These are phyloP conservation scores for Bovichtus variegatus DNA, from an alignment of 2,797 vertebrate species.

Conservation along the genomic window DNA sequence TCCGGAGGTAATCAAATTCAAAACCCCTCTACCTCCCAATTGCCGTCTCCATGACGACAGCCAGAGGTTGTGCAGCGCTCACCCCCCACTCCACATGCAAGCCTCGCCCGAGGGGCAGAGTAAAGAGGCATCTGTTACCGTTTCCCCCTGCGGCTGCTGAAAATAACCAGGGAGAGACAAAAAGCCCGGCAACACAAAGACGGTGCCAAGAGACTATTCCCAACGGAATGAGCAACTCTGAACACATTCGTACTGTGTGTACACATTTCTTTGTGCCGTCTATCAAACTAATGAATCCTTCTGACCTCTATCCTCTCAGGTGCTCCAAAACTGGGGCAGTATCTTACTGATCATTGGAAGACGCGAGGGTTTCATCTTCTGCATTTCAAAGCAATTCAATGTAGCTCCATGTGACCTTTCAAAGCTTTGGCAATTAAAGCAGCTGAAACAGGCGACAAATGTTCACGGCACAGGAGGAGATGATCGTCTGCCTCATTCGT, in stretches of 20 bases:
- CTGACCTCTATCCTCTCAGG: conserved; percentile 1
- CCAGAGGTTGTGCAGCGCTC: conserved; percentile 80
- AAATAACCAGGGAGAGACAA: conserved; percentile 73
- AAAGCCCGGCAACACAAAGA: conserved; percentile 57
- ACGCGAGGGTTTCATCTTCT: background rate
- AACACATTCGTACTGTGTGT: background rate
- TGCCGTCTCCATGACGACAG: conserved; percentile 78
- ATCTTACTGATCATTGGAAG: background rate
- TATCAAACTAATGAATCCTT: conserved; percentile 12
- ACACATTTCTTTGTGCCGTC: conserved; percentile 20
- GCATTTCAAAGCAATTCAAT: background rate
- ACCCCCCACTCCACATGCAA: conserved; percentile 55
- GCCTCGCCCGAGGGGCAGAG: conserved; percentile 49
- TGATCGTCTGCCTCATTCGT: background rate
- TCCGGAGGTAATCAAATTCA: conserved; percentile 54
- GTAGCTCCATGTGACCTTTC: background rate
- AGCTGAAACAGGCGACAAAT: background rate
- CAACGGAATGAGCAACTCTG: conserved; percentile 12
- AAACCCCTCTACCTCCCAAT: conserved; percentile 28
- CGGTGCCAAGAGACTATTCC: conserved; percentile 29
- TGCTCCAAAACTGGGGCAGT: background rate
- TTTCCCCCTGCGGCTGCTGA: conserved; percentile 72
- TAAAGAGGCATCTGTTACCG: conserved; percentile 73
- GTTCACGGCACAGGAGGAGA: conserved; percentile 5
- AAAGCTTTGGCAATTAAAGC: background rate